Base-by-base conservation (phyloP, 2,797 vertebrate species). In the Apogon hyalosoma region DNA sequence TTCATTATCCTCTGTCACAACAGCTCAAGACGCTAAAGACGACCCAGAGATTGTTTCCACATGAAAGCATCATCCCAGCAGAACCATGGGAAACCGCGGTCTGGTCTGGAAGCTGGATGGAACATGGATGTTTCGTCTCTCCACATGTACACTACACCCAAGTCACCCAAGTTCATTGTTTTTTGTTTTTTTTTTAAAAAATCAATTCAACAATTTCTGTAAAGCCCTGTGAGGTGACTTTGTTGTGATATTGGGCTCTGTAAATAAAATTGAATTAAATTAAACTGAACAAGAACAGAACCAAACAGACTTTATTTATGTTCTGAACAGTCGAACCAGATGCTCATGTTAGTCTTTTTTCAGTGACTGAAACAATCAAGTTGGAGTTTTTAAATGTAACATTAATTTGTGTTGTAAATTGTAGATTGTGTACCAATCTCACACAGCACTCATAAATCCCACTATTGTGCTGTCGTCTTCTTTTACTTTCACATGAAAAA, bases 1-100 rank as follows among this genome's bases (percentile, higher is more conserved):
- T 92, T 83, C 86, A 90, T 92, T 90, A 90, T 86, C 80, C 74
- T 79, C 77, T 85, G 88, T 90, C 89, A 88, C 85, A 90, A 90
- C 88, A 88, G 79, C 24, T 24, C 21, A 24, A 77, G 59, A 67
- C 82, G 82, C 83, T 73, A 73, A 84, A 75, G 79, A 36, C 83
- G 84, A 88, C 82, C 82, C 69, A 46, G 78, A 87, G 82, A 87
- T 73, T 62, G 69, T 83, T 87, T 90, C 77, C 84, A 93, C 91
- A 91, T 90, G 82, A 91, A 91, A 91, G 87, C 67, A 0, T 43
- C 81, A 57, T 85, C 86, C 86, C 49, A 42, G 69, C 63, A 78
- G 85, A 90, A 89, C 86, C 80, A 67, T 86, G 80, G 78, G 80
- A 90, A 91, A 86, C 73, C 45, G 54, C 68, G 65, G 80, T 68